Percentiles rank a stretch among this genome's conserved stretches.
These are phyloP conservation scores for Platorchestia sp. DNA, from an alignment of 1,140 invertebrate genomes.

Conservation along the genomic window DNA sequence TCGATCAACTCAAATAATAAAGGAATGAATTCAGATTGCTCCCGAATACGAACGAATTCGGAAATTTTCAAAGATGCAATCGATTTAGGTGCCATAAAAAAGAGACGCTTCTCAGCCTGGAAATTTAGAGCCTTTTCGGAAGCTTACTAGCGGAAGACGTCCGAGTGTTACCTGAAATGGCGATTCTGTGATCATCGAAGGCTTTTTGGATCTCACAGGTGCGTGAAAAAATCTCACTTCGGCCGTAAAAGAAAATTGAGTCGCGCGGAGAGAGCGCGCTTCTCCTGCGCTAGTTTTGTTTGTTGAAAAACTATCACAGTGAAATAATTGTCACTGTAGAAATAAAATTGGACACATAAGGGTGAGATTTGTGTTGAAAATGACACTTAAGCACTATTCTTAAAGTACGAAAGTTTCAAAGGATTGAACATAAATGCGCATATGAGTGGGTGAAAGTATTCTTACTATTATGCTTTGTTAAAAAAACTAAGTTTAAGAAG, in stretches of 20 bases:
- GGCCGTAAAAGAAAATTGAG: background rate
- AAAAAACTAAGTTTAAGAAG: too few species aligned
- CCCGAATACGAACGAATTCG: background rate
- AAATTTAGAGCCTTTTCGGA: background rate
- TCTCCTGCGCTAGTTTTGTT: background rate
- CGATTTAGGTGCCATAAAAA: background rate
- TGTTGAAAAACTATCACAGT: background rate
- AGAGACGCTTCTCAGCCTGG: background rate
- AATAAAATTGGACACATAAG: too few species aligned
- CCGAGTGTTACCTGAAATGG: slow-evolving; percentile 45
- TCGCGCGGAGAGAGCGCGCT: background rate
- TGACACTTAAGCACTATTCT: too few species aligned
- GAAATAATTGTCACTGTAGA: too few species aligned
- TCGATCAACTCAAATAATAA: background rate
- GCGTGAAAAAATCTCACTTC: background rate
- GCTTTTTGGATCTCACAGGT: background rate
- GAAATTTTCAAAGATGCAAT: background rate
- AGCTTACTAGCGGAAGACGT: background rate
- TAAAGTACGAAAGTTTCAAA: background rate
- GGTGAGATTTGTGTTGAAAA: too few species aligned
- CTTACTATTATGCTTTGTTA: too few species aligned
- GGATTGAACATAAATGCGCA: too few species aligned
- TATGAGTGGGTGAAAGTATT: too few species aligned
- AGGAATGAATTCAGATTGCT: background rate
- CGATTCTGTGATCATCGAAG: slow-evolving; percentile 3